phyloP scores from a whole-genome alignment of 2,797 vertebrate genomes.

The Fistularia commersonii region DNA sequence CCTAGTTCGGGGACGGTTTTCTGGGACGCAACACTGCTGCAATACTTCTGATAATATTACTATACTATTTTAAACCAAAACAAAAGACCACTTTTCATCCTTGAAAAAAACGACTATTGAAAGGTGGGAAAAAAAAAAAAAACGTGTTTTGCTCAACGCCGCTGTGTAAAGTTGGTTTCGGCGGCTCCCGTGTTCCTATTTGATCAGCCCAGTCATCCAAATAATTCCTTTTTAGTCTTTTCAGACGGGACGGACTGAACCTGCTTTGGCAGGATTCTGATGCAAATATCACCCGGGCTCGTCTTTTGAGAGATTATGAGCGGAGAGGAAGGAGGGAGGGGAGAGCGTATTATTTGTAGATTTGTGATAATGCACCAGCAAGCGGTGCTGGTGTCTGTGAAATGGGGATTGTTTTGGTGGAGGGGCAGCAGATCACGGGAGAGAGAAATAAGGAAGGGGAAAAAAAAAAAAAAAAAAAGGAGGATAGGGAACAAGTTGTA shows the following conservation, averaged over 20 bases:
- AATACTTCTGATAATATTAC: constrained; percentile 11
- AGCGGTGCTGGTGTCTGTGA: constrained; percentile 28
- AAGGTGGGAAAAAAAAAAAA: too few species aligned
- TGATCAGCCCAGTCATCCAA: constrained; percentile 45
- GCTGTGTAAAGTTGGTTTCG: too few species aligned
- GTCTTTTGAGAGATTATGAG: constrained; percentile 61
- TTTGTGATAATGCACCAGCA: constrained; percentile 53
- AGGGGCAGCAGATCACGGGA: constrained; percentile 2
- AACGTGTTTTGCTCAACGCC: too few species aligned
- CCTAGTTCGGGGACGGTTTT: constrained; percentile 14
- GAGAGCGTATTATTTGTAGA: constrained; percentile 56
- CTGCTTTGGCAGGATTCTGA: constrained; percentile 45
- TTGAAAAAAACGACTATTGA: too few species aligned
- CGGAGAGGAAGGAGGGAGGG: constrained; percentile 15
- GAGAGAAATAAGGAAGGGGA: constrained; percentile 6
- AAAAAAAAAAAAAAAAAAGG: constrained; percentile 2
- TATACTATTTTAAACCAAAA: too few species aligned
- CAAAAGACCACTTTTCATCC: too few species aligned
- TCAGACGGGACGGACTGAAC: constrained; percentile 42
- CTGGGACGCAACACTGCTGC: constrained; percentile 6
- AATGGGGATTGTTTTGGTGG: constrained; percentile 20
- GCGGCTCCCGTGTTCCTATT: constrained; percentile 38
- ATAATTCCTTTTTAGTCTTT: constrained; percentile 51
- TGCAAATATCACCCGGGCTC: constrained; percentile 43
- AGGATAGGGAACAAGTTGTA: constrained; percentile 16